Evolutionary conservation across 2,888 invertebrate species (phyloP), one percentile per base, ranked within the genome.

Genomic region (Orthosia gothica): DNA sequence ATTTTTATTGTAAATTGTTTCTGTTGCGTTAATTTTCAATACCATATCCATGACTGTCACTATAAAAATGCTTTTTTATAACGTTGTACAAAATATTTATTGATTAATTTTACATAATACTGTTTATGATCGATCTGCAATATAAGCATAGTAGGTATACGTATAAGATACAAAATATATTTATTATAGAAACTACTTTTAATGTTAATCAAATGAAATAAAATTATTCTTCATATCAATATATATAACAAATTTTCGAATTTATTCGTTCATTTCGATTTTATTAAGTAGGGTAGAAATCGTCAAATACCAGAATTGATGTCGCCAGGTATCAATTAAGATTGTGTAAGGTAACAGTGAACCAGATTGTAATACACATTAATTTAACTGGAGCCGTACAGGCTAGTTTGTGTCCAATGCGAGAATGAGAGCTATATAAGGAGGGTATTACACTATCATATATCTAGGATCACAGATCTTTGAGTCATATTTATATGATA

Each of bases 61-160:
- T 49, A 72, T 61, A 16, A 62, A 45, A 72, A 62, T 62, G 12
- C 45, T 26, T 70, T 32, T 62, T 50, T 32, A 62, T 32, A 18
- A 57, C 45, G 18, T 20, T 79, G 55, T 79, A 71, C 45, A 63
- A 59, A 81, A 81, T 58, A 80, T 52, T 52, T 62, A 47, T 62
- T 62, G n/a, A 58, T 52, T 63, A 58, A 54, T 54, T n/a, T 71
- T 57, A 79, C 49, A 52, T 54, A 72, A 61, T 73, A 74, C 57
- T 74, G 52, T 47, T 9, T 62, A 52, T 11, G 40, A 82, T 81
- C 58, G 85, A 84, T 84, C 85, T 84, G 85, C 75, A 67, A 86
- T 72, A 76, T 78, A 73, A 61, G 12, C 71, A 74, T 57, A 65
- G 20, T 40, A 40, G 9, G 1, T 47, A 62, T 65, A 72, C 15